These are phyloP conservation scores for Leptinotarsa peninsularis DNA, from an alignment of 2,888 invertebrate genomes.

Conservation along the genomic window DNA sequence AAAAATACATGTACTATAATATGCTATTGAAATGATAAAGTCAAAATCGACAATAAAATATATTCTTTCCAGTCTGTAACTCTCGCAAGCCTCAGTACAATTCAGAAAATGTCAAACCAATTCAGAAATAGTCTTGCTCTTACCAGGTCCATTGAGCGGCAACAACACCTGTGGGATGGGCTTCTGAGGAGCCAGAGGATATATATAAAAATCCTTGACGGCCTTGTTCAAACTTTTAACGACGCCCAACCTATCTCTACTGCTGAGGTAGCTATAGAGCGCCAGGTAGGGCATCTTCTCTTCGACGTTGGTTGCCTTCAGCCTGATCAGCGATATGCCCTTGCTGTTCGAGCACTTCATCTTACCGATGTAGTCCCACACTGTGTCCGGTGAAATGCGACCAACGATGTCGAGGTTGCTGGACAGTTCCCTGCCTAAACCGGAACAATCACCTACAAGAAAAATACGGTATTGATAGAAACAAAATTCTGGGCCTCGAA, in stretches of 20 bases:
- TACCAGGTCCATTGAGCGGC: constrained; percentile 79
- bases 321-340: constrained; percentile 85
- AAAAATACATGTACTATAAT: no score
- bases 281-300: constrained; percentile 88
- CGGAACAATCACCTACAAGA: constrained; percentile 73
- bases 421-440: constrained; percentile 80
- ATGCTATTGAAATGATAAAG: no score
- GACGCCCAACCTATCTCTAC: constrained; percentile 85
- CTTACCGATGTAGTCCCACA: constrained; percentile 93
- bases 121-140: constrained; percentile 14
- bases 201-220: constrained; percentile 94
- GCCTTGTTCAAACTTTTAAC: constrained; percentile 82
- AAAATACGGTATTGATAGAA: background rate
- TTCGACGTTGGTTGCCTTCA: constrained; percentile 84
- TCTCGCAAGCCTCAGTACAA: no score
- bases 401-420: constrained; percentile 89
- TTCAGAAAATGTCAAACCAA: no score
- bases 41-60: no score
- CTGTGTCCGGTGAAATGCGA: constrained; percentile 88
- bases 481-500: background rate
- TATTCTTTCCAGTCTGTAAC: no score
- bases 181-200: constrained; percentile 83
- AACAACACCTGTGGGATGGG: constrained; percentile 77
- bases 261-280: constrained; percentile 89
- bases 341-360: constrained; percentile 89